These are phyloP conservation scores for Saturnia japonica DNA, from an alignment of 2,888 invertebrate species.

Conservation along the genomic window DNA sequence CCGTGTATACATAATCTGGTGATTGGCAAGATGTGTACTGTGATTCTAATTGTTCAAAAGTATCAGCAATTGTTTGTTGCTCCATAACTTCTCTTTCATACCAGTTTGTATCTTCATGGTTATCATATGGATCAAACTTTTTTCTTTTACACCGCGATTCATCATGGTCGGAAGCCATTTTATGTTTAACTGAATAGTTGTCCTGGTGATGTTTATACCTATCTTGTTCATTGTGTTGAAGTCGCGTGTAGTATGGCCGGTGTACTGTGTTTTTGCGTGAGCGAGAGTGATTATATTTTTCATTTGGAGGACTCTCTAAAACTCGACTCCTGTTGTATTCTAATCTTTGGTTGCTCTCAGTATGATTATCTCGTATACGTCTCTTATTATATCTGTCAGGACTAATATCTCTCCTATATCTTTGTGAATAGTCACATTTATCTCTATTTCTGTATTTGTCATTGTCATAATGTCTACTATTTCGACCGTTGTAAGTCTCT, in stretches of 20 bases:
- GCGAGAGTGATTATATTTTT: slow-evolving; percentile 31
- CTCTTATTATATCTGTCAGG: slow-evolving; percentile 45
- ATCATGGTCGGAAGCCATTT: slow-evolving; percentile 45
- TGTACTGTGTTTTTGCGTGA: slow-evolving; percentile 21
- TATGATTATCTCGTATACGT: slow-evolving; percentile 35
- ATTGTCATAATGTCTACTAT: slow-evolving; percentile 36
- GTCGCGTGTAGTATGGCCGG: slow-evolving; percentile 29
- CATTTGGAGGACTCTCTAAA: slow-evolving; percentile 50
- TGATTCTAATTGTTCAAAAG: slow-evolving; percentile 33
- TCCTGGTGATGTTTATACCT: slow-evolving; percentile 37
- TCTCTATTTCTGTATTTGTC: slow-evolving; percentile 43
- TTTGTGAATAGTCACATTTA: slow-evolving; percentile 43
- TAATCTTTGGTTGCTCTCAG: slow-evolving; percentile 39
- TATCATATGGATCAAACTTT: slow-evolving; percentile 40
- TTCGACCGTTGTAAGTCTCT: slow-evolving; percentile 35
- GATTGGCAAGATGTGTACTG: slow-evolving; percentile 57
- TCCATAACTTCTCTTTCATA: slow-evolving; percentile 32
- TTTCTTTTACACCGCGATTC: slow-evolving; percentile 53
- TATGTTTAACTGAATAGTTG: slow-evolving; percentile 46
- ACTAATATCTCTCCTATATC: slow-evolving; percentile 43
- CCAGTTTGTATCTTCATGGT: slow-evolving; percentile 33
- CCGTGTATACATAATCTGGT: slow-evolving; percentile 54
- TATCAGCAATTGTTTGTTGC: slow-evolving; percentile 27
- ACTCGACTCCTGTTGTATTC: slow-evolving; percentile 38
- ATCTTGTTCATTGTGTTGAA: slow-evolving; percentile 27